Evolutionary conservation across 1,140 invertebrate genomes (phyloP).

Genomic region (Scaptomyza pallida): DNA sequence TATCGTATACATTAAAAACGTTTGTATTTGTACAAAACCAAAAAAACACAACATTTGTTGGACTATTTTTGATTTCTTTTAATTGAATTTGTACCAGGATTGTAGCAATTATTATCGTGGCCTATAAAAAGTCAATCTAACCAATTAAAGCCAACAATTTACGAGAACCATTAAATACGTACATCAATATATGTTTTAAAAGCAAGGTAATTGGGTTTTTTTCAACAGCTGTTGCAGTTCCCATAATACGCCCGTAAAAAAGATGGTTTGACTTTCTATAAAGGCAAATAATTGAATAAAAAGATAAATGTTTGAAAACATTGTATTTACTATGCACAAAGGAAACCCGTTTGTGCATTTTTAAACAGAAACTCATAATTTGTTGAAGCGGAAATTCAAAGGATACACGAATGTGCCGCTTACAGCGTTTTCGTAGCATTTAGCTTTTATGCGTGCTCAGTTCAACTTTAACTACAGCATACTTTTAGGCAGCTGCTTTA

Average conservation of each 20-base stretch:
- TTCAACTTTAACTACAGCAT: too few species aligned
- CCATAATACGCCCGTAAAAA: not conserved
- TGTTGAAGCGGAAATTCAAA: too few species aligned
- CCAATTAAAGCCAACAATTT: slow-evolving; percentile 3
- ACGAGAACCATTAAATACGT: not conserved
- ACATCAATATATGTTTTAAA: too few species aligned
- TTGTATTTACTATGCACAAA: not conserved
- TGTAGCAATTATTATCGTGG: slow-evolving; percentile 50
- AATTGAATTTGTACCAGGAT: slow-evolving; percentile 13
- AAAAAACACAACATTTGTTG: slow-evolving; percentile 18
- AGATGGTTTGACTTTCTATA: not conserved
- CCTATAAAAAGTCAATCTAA: slow-evolving; percentile 37
- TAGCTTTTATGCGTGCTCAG: too few species aligned
- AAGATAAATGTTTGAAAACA: not conserved
- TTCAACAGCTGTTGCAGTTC: slow-evolving; percentile 28
- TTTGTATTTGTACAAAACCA: slow-evolving; percentile 76
- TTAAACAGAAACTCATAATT: too few species aligned
- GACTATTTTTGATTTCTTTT: slow-evolving; percentile 1
- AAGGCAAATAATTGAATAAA: slow-evolving; percentile 10
- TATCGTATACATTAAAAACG: slow-evolving; percentile 64
- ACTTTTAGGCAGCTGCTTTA: slow-evolving; percentile 2
- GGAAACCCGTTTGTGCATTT: too few species aligned
- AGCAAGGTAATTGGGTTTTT: not conserved
- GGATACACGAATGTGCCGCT: too few species aligned
- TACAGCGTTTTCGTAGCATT: too few species aligned